Conservation (phyloP, 1,140 invertebrate species). For the Acarapis woodi region DNA sequence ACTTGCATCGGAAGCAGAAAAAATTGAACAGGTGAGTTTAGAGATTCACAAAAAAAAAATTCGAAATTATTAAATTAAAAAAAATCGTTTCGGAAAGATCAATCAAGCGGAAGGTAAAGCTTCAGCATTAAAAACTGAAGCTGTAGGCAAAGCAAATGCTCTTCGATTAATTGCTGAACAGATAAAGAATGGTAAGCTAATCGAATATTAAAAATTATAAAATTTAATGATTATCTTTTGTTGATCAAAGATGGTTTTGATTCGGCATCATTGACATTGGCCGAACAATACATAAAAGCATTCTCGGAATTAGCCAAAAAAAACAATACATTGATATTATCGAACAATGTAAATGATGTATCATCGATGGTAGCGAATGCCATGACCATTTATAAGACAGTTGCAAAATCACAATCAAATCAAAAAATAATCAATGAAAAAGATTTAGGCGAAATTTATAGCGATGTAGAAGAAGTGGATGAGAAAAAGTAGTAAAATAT, state of each 20-base stretch:
- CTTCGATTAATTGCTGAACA: conserved; percentile 39
- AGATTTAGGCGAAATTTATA: background rate
- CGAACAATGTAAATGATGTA: conserved; percentile 50
- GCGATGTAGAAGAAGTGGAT: too few species aligned
- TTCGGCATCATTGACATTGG: conserved; percentile 66
- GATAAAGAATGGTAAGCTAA: conserved; percentile 20
- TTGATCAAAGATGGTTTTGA: conserved; percentile 28
- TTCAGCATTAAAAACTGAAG: conserved; percentile 48
- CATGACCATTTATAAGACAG: conserved; percentile 3
- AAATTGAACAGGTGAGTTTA: conserved; percentile 16
- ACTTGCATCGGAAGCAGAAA: conserved; percentile 38
- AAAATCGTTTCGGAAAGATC: too few species aligned
- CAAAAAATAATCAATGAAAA: background rate
- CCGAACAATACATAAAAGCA: conserved; percentile 77
- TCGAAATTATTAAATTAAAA: too few species aligned
- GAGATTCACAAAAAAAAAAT: too few species aligned
- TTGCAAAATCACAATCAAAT: background rate
- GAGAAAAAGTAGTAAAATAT: too few species aligned
- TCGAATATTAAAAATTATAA: background rate
- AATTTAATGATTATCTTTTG: background rate
- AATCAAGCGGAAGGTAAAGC: conserved; percentile 39
- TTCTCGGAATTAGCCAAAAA: conserved; percentile 73
- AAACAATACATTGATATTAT: conserved; percentile 78
- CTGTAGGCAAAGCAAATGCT: conserved; percentile 47
- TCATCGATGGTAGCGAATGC: conserved; percentile 14